Percentiles rank a stretch among this genome's conserved stretches.
Conservation (phyloP, 2,797 vertebrate genomes). For the Syngnathus acus region DNA sequence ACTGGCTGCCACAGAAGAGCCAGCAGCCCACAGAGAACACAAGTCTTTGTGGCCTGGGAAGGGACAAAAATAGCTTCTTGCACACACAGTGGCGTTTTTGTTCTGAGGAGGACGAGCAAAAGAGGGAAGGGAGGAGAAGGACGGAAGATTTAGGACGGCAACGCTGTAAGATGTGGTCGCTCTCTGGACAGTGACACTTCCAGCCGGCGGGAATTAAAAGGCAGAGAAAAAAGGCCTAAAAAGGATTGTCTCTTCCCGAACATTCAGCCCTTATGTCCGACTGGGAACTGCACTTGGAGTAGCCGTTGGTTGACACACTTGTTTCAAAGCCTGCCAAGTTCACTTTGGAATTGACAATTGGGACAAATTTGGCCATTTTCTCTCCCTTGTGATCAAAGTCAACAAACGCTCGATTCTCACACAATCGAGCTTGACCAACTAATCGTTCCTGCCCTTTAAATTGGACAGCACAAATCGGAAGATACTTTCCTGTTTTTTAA, state of each 20-base stretch:
- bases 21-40: background rate
- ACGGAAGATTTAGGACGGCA: constrained; percentile 34
- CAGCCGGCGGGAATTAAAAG: constrained; percentile 45
- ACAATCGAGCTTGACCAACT: background rate
- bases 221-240: constrained; percentile 21
- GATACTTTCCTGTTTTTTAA: no score
- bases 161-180: constrained; percentile 42
- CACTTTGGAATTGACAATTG: background rate
- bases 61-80: constrained; percentile 64
- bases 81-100: constrained; percentile 65
- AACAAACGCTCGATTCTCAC: background rate
- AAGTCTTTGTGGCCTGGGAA: constrained; percentile 55
- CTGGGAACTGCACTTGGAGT: constrained; percentile 15
- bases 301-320: constrained; percentile 8
- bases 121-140: constrained; percentile 34
- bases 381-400: background rate
- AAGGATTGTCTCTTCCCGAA: constrained; percentile 36
- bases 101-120: constrained; percentile 43
- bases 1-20: constrained; percentile 12
- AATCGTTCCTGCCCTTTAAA: no score
- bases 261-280: constrained; percentile 18
- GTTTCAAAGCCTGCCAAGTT: constrained; percentile 6
- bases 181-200: constrained; percentile 17
- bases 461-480: no score
- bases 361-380: background rate